Base-by-base conservation (phyloP, 2,113 vertebrate genomes). In the Cottus gobio region DNA sequence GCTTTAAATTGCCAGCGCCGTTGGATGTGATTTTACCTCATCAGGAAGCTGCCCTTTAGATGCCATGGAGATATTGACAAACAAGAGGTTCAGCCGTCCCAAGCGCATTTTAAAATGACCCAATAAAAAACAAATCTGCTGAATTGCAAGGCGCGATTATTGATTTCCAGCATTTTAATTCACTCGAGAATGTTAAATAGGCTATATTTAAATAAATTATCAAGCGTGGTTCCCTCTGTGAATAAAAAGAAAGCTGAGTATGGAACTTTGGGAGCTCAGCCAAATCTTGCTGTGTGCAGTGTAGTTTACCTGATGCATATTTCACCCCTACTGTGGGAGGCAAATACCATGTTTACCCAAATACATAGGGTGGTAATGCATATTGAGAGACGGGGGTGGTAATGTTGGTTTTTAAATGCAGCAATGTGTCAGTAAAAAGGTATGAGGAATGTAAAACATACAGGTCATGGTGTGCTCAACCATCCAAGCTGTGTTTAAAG, bases 101-200 rank as follows among this genome's bases (percentile, higher is more conserved):
- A 46, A 9, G 26, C 6, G 57, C 71, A 39, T 79, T 79, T 63
- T 36, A 72, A 57, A 76, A 77, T 56, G 18, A 85, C 63, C 62
- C 7, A 65, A 26, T 72, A 60, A 86, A 86, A 82, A 78, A 62
- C 8, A 60, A 71, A 80, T 64, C 28, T 78, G 73, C 66, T 76
- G 74, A 83, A 81, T 66, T 83, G 71, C 80, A 57, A 24, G 58
- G 6, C 50, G 31, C 36, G 4, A 52, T 71, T 83, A 88, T 88
- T 63, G 74, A 87, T 88, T 85, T 85, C 54, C 28, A 65, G 34
- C 68, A 77, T 77, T 71, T 67, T 75, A 82, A 82, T 86, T 82
- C 52, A 57, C 65, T 84, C 61, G 11, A 68, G 70, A 69, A 34
- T 87, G 54, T 63, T 79, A 63, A 63, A 73, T 75, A 69, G 56